Conservation (phyloP, 2,888 invertebrate genomes). For the Hemistola chrysoprasaria region DNA sequence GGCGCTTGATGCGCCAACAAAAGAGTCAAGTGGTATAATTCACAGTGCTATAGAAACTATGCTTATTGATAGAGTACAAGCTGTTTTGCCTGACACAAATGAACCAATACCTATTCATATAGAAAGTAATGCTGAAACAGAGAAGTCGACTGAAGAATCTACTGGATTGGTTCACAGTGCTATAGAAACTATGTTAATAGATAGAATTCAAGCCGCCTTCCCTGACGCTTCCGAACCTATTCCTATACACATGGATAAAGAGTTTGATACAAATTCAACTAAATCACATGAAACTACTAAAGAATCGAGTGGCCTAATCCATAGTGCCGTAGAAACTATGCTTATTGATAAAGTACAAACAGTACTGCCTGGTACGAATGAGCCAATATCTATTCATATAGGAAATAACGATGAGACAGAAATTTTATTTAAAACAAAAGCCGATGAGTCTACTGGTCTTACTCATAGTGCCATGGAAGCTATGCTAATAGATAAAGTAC, state of each 20-base stretch:
- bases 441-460: constrained; percentile 12
- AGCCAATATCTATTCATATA: constrained; percentile 15
- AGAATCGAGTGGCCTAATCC: constrained; percentile 17
- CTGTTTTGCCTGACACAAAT: constrained; percentile 17
- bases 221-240: constrained; percentile 24
- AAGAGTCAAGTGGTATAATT: constrained; percentile 43
- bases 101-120: constrained; percentile 15
- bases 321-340: constrained; percentile 22
- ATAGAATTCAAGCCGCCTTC: constrained; percentile 32
- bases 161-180: constrained; percentile 26
- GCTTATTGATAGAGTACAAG: constrained; percentile 63
- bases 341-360: constrained; percentile 30
- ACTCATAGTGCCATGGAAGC: constrained; percentile 22
- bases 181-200: constrained; percentile 26
- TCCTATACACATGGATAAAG: constrained; percentile 16
- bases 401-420: neutral
- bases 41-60: constrained; percentile 77
- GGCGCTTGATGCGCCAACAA: constrained; percentile 1
- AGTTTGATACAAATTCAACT: constrained; percentile 3
- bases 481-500: constrained; percentile 30
- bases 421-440: neutral
- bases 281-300: neutral
- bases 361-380: constrained; percentile 22
- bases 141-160: constrained; percentile 5
- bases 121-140: neutral